Evolutionary conservation across 2,888 invertebrate genomes (phyloP).

Genomic region (Sturmia bella): DNA sequence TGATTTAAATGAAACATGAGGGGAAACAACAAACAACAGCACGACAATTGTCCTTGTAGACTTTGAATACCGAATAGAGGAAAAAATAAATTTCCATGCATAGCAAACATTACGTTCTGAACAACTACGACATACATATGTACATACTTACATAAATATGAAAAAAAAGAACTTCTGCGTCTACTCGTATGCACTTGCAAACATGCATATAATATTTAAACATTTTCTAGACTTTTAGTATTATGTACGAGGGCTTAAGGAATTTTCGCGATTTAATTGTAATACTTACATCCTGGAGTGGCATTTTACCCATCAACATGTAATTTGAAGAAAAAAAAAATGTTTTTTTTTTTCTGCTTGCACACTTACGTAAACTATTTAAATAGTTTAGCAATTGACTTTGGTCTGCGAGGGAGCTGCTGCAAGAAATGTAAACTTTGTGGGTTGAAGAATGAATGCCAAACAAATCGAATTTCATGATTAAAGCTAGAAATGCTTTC

Average conservation of each 20-base stretch:
- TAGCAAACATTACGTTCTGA: slow-evolving; percentile 13
- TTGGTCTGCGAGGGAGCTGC: no score
- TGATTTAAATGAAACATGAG: slow-evolving; percentile 16
- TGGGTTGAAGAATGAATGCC: no score
- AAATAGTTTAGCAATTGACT: neutral
- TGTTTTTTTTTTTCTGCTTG: no score
- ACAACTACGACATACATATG: slow-evolving; percentile 1
- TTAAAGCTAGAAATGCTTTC: no score
- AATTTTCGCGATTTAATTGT: slow-evolving; percentile 11
- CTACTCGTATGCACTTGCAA: no score
- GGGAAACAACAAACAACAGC: slow-evolving; percentile 16
- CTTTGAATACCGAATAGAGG: slow-evolving; percentile 15
- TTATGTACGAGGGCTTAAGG: slow-evolving; percentile 3
- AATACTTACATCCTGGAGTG: slow-evolving; percentile 29
- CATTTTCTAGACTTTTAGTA: slow-evolving; percentile 2
- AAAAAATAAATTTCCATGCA: slow-evolving; percentile 26
- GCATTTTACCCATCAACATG: slow-evolving; percentile 8
- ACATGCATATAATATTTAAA: neutral
- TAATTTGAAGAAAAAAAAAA: neutral
- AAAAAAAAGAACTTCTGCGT: no score
- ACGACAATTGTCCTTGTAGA: slow-evolving; percentile 49
- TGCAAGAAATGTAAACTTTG: no score
- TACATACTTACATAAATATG: no score
- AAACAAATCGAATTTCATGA: no score
- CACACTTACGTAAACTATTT: neutral